Conservation (phyloP, 1,140 invertebrate species). For the Lucilia cuprina region DNA sequence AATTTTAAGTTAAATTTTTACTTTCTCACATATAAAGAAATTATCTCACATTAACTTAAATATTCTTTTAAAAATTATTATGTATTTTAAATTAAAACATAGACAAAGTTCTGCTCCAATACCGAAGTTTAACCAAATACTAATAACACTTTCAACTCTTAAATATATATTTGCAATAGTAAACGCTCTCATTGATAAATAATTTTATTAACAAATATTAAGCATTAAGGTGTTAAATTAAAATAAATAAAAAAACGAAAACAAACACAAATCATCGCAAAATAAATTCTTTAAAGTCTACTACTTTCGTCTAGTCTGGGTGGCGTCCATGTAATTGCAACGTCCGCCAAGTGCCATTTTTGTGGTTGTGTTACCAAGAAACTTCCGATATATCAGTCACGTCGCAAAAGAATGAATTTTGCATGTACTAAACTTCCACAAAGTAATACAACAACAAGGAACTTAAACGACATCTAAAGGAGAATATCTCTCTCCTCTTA, state of each 20-base stretch:
- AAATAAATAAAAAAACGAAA: no score
- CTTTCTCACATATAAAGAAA: no score
- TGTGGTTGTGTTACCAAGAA: conserved; percentile 26
- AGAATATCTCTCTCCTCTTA: neutral
- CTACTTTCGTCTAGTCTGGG: conserved; percentile 29
- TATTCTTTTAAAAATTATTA: no score
- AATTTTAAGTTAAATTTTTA: no score
- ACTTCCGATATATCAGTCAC: conserved; percentile 34
- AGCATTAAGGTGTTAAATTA: conserved; percentile 26
- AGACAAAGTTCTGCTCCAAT: no score
- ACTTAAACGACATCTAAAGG: neutral
- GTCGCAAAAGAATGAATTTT: conserved; percentile 26
- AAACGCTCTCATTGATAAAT: neutral
- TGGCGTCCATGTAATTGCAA: conserved; percentile 36
- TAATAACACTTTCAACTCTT: no score
- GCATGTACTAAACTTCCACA: conserved; percentile 28
- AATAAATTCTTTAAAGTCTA: conserved; percentile 36
- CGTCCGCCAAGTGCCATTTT: conserved; percentile 31
- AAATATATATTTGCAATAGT: no score
- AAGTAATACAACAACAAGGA: neutral
- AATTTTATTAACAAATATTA: conserved; percentile 9
- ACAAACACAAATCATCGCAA: neutral
- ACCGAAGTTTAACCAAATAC: no score
- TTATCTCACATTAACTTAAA: no score
- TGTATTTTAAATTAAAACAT: no score